A percentile compares a stretch with the other conserved stretches of the same genome.
phyloP scores from a whole-genome alignment of 2,797 vertebrate genomes.

The Atherinosoma microstoma region DNA sequence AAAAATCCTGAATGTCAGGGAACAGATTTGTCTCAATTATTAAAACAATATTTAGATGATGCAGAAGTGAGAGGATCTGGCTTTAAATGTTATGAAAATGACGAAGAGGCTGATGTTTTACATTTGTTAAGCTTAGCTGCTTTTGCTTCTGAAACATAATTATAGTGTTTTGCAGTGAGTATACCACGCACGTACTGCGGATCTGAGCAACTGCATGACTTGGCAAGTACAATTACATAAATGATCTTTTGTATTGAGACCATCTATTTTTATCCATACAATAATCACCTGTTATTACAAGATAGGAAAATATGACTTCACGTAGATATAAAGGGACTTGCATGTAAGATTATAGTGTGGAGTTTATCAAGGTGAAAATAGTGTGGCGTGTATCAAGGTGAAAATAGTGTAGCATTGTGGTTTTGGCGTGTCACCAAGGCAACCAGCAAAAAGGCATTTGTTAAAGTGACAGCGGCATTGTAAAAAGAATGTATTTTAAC shows the following conservation, averaged over 20 bases:
- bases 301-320: not conserved
- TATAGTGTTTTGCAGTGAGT: not conserved
- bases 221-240: not conserved
- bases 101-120: not conserved
- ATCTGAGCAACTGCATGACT: not conserved
- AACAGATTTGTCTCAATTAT: not conserved
- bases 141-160: not conserved
- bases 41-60: not conserved
- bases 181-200: not conserved
- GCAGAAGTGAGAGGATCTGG: not conserved
- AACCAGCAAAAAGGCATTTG: not conserved
- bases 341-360: not conserved
- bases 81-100: not conserved
- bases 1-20: not conserved
- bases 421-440: not conserved
- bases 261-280: not conserved
- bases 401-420: not conserved
- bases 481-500: constrained; percentile 6
- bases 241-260: not conserved
- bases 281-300: not conserved
- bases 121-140: not conserved
- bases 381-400: not conserved
- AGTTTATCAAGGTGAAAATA: not conserved
- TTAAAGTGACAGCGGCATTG: not conserved
- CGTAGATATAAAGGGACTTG: not conserved